Percentiles rank a stretch among this genome's conserved stretches.
phyloP scores from a whole-genome alignment of 1,140 invertebrate genomes.

The Capitella teleta region DNA sequence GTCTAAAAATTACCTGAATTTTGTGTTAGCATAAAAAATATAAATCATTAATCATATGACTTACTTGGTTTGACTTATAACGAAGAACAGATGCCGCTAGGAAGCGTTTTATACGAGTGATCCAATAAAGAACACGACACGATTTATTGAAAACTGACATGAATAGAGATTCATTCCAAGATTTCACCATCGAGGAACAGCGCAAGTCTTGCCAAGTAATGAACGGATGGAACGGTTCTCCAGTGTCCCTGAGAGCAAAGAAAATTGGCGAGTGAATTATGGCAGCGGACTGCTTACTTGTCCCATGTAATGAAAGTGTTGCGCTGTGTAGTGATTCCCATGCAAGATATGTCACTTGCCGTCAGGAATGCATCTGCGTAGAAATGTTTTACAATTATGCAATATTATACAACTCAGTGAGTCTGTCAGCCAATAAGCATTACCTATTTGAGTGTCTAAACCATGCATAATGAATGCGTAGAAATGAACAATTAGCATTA shows the following conservation, averaged over 20 bases:
- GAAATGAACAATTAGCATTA: too few species aligned
- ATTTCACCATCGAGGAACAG: slow-evolving; percentile 62
- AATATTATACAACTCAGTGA: too few species aligned
- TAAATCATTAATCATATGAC: too few species aligned
- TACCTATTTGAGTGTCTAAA: too few species aligned
- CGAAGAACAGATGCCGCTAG: slow-evolving; percentile 50
- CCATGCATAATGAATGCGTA: too few species aligned
- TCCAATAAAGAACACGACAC: slow-evolving; percentile 56
- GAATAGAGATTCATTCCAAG: slow-evolving; percentile 66
- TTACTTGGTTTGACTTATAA: too few species aligned
- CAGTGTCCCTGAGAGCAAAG: slow-evolving; percentile 53
- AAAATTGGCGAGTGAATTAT: neutral
- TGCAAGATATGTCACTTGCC: slow-evolving; percentile 52
- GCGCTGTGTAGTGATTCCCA: slow-evolving; percentile 80
- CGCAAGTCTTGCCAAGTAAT: slow-evolving; percentile 93
- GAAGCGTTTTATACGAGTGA: slow-evolving; percentile 67
- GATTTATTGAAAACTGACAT: slow-evolving; percentile 49
- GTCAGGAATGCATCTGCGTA: slow-evolving; percentile 17
- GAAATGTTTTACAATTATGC: too few species aligned
- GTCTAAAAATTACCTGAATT: neutral
- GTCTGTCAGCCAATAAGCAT: too few species aligned
- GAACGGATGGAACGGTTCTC: slow-evolving; percentile 78
- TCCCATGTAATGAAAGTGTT: slow-evolving; percentile 84
- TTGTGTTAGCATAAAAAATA: too few species aligned
- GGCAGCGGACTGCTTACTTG: slow-evolving; percentile 24